A percentile compares a stretch with the other conserved stretches of the same genome.
Evolutionary conservation across 2,888 invertebrate species (phyloP).

Genomic region (Synergus laeviventris): DNA sequence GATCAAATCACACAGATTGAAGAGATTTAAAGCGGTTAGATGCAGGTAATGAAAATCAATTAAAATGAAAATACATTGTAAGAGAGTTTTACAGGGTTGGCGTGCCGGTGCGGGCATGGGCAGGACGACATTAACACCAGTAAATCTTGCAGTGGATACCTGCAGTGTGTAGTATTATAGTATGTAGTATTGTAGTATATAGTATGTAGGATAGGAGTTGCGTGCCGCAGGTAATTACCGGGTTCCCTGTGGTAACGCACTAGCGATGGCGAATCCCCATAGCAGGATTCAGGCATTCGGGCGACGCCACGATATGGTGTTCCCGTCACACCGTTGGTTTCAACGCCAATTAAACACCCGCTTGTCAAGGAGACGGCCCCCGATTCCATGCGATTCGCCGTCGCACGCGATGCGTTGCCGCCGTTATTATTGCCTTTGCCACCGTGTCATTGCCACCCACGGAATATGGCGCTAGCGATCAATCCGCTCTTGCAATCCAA

Average conservation of each 20-base stretch:
- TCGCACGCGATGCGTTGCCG: conserved; percentile 73
- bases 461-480: conserved; percentile 22
- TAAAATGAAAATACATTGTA: neutral
- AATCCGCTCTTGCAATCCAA: neutral
- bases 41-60: neutral
- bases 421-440: conserved; percentile 66
- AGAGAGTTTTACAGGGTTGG: conserved; percentile 1
- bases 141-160: conserved; percentile 17
- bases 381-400: conserved; percentile 71
- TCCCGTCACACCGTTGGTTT: conserved; percentile 76
- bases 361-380: conserved; percentile 74
- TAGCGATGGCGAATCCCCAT: conserved; percentile 71
- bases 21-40: neutral
- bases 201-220: conserved; percentile 62
- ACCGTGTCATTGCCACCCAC: conserved; percentile 67
- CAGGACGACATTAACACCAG: conserved; percentile 34
- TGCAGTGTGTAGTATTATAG: neutral
- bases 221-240: conserved; percentile 74
- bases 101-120: conserved; percentile 7
- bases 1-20: neutral
- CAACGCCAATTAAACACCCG: conserved; percentile 77
- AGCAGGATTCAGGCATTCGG: conserved; percentile 71
- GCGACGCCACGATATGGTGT: conserved; percentile 73
- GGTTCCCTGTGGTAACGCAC: conserved; percentile 69
- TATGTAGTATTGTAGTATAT: neutral